Base-by-base conservation (phyloP, 2,113 vertebrate species). In the Rhea pennata region DNA sequence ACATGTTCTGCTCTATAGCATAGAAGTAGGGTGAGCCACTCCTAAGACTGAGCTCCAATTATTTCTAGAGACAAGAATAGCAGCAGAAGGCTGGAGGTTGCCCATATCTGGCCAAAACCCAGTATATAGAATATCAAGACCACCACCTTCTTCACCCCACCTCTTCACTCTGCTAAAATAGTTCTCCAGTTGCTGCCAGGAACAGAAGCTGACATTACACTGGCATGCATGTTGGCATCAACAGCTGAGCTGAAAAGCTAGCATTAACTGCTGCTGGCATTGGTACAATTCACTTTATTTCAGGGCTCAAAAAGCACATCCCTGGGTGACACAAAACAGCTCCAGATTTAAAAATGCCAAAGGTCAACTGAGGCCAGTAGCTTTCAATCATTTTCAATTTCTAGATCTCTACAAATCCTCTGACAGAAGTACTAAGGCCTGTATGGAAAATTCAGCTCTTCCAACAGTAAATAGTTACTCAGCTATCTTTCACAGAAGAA, bases 11-110 rank as follows among this genome's bases (percentile, higher is more conserved):
- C 81, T 90, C 87, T 85, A 61, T 78, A 95, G 84, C 83, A 90
- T 46, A 88, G 56, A 56, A 39, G 27, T 3, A 4, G 64, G 2
- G 3, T 88, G 77, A 97, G 82, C 75, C 87, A 27, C 51, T 84
- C 75, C 74, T 51, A 73, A 26, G 81, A 94, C 95, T 67, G 78
- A 85, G 15, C 36, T 69, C 46, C 56, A 90, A 78, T 42, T 96
- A 96, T 92, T 96, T 95, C 96, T 96, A 96, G 91, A 79, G 69
- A 67, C 67, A 92, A 84, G 84, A 95, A 93, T 31, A 69, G 82
- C 92, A 97, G 78, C 94, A 95, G 84, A 96, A 94, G 36, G 64
- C 56, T 85, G 64, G 81, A 89, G 66, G 82, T 77, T 94, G 78
- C 64, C 82, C 80, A 61, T 59, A 83, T 56, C 79, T 96, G 96